These are phyloP conservation scores for Orchestia grillus DNA, from an alignment of 1,140 invertebrate species.

Conservation along the genomic window DNA sequence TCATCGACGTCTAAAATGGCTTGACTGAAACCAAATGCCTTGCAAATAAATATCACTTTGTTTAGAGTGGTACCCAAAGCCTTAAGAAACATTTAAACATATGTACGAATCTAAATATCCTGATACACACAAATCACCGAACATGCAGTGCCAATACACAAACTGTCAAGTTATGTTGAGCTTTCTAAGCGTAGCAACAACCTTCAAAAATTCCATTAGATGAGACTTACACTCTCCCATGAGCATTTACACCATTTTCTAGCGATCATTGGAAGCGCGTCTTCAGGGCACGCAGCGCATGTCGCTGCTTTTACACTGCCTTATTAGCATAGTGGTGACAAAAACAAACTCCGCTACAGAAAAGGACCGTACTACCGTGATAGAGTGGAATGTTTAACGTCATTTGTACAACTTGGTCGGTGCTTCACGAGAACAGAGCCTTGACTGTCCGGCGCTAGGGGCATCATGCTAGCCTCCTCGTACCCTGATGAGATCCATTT, in stretches of 20 bases:
- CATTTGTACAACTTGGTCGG: conserved; percentile 1
- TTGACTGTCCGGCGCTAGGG: not conserved
- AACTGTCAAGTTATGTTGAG: not conserved
- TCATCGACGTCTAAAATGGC: too few relatives aligned
- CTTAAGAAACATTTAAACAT: not conserved
- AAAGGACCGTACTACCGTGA: not conserved
- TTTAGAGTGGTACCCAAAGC: not conserved
- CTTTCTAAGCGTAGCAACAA: not conserved
- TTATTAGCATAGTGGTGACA: conserved; percentile 8
- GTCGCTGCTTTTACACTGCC: not conserved
- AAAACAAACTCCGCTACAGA: not conserved
- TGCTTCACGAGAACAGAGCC: conserved; percentile 6
- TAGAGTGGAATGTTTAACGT: conserved; percentile 20
- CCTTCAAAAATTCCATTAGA: not conserved
- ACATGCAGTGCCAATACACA: not conserved
- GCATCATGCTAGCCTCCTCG: not conserved
- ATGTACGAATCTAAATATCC: not conserved
- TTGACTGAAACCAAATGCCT: too few relatives aligned
- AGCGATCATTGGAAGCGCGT: not conserved
- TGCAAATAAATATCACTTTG: too few relatives aligned
- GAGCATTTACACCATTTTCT: not conserved
- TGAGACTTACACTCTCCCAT: not conserved
- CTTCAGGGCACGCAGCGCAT: not conserved
- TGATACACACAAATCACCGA: not conserved
- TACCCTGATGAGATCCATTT: not conserved